Evolutionary conservation across 2,113 vertebrate genomes (phyloP).

Genomic region (Oryzias curvinotus): DNA sequence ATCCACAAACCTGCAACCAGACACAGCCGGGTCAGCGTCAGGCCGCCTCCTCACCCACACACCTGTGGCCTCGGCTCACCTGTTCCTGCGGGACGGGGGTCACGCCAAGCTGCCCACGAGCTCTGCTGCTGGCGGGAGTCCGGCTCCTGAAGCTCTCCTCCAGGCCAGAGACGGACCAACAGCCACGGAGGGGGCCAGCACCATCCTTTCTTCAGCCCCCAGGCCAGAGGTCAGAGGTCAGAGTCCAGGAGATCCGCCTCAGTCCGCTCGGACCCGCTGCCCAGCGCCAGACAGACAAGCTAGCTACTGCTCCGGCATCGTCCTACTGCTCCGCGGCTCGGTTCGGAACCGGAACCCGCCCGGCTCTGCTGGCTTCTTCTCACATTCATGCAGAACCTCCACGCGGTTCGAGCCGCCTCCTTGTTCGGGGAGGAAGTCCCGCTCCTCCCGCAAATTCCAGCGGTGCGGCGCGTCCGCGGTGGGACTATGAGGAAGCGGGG

Average conservation of each 20-base stretch:
- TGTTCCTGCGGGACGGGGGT: too few relatives aligned
- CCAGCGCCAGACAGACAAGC: slow-evolving; percentile 56
- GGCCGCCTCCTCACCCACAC: too few relatives aligned
- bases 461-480: slow-evolving; percentile 23
- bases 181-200: slow-evolving; percentile 58
- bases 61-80: too few relatives aligned
- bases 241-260: slow-evolving; percentile 67
- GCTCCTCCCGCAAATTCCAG: slow-evolving; percentile 61
- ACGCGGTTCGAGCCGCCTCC: slow-evolving; percentile 35
- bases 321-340: slow-evolving; percentile 58
- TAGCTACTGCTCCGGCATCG: slow-evolving; percentile 68
- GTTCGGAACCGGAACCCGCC: slow-evolving; percentile 39
- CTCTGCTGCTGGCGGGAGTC: too few relatives aligned
- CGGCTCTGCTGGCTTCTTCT: slow-evolving; percentile 20
- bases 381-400: slow-evolving; percentile 11
- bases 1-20: too few relatives aligned
- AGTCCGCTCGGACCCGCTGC: slow-evolving; percentile 68
- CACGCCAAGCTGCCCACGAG: too few relatives aligned
- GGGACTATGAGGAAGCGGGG: slow-evolving; percentile 78
- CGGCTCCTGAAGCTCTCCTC: too few relatives aligned
- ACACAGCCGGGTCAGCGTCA: too few relatives aligned
- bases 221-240: too few relatives aligned
- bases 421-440: slow-evolving; percentile 14
- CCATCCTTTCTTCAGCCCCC: slow-evolving; percentile 86
- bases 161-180: too few relatives aligned